Base-by-base conservation (phyloP, 1,140 invertebrate genomes). In the Aphis gossypii region DNA sequence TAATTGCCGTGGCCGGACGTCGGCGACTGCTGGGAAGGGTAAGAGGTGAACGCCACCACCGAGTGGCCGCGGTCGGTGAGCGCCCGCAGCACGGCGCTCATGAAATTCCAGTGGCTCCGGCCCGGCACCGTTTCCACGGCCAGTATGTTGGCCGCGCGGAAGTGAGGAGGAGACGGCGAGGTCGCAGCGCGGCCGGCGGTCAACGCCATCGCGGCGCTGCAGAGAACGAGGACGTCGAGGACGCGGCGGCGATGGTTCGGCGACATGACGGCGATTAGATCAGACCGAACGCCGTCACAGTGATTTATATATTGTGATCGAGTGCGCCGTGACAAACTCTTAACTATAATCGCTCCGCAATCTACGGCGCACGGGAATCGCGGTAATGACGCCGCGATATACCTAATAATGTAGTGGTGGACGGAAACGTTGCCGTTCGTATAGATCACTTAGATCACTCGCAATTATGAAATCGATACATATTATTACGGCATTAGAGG, bases 1-100 rank as follows among this genome's bases (percentile, higher is more conserved):
- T 96, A 96, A 94, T 96, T 96, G 6, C 95, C 94, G 6, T 95
- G 30, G 94, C 0, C 95, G 95, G 68, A 95, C 95, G 92, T 96
- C 95, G 94, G 0, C 35, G 23, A 3, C 60, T 68, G 20, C 18
- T 41, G 38, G 38, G 86, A 41, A 51, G 96, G 95, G 94, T 96
- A 96, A 8, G 95, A 94, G 91, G 94, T 95, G 20, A 95, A 68
- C 9, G 95, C 94, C 0, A 94, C 94, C 6, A 95, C 51, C 9
- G 94, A 51, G 94, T 95, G 95, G 25, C 94, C 95, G 90, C 94
- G 90, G 23, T 84, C 56, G 4, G 94, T 95, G n/a, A 95, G 92
- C n/a, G 94, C 95, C n/a, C 94, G 92, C 1, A 95, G 93, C 14
- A 95, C 51, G 7, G 95, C 94, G 92, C 95, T 94, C 76, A 95